Evolutionary conservation across 1,140 invertebrate species (phyloP), one percentile per base, ranked within the genome.

Genomic region (Drosophila elegans): DNA sequence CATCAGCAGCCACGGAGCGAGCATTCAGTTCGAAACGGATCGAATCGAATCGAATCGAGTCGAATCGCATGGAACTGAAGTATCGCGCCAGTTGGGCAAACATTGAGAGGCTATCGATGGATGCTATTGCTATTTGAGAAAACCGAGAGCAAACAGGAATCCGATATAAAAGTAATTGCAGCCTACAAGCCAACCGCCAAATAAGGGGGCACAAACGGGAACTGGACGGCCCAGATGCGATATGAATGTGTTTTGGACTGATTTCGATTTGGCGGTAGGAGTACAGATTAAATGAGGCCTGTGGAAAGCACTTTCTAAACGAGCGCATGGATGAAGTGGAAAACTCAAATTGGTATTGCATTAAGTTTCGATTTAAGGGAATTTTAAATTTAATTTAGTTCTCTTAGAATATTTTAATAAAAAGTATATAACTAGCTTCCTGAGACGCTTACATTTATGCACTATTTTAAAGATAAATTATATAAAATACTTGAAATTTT

Each of bases 101-200:
- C 82, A 86, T 83, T 86, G 84, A 88, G 83, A 66, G 82, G 79
- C 75, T 88, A 86, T 86, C 83, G 82, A 79, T 88, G 82, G 25
- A 25, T 41, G 68, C 64, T 71, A 57, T 71, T 71, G 68, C 78
- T 52, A 75, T 88, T 68, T 80, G 78, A 86, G 81, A 59, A 75
- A 67, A 75, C 73, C 48, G 53, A 56, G 61, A 67, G 78, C 78
- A 71, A 76, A 68, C 74, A 76, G 74, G 72, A 86, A 73, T 53
- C 61, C 61, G 62, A 76, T 80, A 82, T 79, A 88, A 79, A 88
- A 83, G 83, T 86, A 88, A 88, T 88, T 83, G 83, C 62, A 68
- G 78, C 75, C 59, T 59, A 76, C 57, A 52, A 78, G 62, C 75
- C 36, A 27, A 46, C 45, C 56, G 54, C 54, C 67, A 41, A 61